Percentiles rank a stretch among this genome's conserved stretches.
These are phyloP conservation scores for Allygus modestus DNA, from an alignment of 2,888 invertebrate species.

Conservation along the genomic window DNA sequence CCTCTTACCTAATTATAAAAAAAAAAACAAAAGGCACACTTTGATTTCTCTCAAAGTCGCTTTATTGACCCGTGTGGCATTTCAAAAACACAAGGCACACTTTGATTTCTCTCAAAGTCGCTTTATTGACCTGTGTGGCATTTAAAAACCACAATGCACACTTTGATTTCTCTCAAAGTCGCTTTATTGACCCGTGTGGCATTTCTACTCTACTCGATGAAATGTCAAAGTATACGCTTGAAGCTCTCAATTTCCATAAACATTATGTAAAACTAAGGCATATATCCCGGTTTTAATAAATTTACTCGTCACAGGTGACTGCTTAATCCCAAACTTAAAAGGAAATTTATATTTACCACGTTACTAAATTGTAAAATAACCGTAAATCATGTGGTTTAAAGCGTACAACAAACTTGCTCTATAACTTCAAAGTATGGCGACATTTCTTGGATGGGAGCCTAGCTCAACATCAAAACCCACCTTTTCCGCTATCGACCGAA, in stretches of 20 bases:
- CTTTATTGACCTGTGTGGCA: too few species aligned
- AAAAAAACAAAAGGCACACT: too few species aligned
- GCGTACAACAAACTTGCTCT: constrained; percentile 42
- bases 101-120: too few species aligned
- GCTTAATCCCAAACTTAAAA: not conserved
- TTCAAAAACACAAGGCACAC: too few species aligned
- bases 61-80: too few species aligned
- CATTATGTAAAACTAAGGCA: not conserved
- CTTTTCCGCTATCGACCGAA: constrained; percentile 14
- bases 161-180: too few species aligned
- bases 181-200: not conserved
- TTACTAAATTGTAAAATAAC: constrained; percentile 33
- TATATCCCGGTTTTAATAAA: constrained; percentile 3
- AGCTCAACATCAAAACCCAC: constrained; percentile 7
- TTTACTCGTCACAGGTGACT: constrained; percentile 2
- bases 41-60: too few species aligned
- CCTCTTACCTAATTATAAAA: too few species aligned
- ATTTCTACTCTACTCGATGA: not conserved
- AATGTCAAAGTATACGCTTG: not conserved
- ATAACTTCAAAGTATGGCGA: constrained; percentile 25
- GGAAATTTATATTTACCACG: constrained; percentile 27
- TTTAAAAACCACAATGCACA: too few species aligned
- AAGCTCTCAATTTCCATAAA: not conserved
- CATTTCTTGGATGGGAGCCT: constrained; percentile 48
- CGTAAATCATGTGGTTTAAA: constrained; percentile 37